Conservation (phyloP, 2,888 invertebrate species). For the Theretra japonica region DNA sequence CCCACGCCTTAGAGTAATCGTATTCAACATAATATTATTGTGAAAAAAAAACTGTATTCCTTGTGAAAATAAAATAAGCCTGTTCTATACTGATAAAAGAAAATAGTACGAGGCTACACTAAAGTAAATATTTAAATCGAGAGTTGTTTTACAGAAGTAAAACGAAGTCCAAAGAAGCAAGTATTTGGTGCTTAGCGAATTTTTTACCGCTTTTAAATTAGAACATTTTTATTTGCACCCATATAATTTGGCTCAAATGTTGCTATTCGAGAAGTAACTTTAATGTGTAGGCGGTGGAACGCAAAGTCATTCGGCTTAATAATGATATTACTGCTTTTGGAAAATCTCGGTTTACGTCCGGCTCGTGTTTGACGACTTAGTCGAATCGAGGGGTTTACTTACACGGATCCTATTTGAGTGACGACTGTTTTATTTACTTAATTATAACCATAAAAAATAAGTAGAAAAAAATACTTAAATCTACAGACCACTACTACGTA, state of each 20-base stretch:
- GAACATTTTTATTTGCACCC: conserved; percentile 26
- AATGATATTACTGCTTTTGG: conserved; percentile 13
- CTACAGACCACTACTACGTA: too few relatives aligned
- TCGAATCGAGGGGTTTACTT: conserved; percentile 3
- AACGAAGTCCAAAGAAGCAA: not conserved
- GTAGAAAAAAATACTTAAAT: too few relatives aligned
- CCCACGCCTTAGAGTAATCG: too few relatives aligned
- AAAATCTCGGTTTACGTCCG: conserved; percentile 33
- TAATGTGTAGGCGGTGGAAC: conserved; percentile 23
- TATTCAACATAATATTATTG: too few relatives aligned
- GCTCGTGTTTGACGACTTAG: conserved; percentile 39
- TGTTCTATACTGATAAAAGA: not conserved
- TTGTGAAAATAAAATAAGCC: not conserved
- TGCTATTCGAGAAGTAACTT: conserved; percentile 14
- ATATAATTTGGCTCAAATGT: conserved; percentile 21
- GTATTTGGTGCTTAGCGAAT: conserved; percentile 15
- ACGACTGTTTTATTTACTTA: not conserved
- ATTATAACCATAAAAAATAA: too few relatives aligned
- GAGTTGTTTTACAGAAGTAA: not conserved
- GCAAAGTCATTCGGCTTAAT: conserved; percentile 25
- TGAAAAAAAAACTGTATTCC: too few relatives aligned
- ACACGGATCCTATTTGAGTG: conserved; percentile 10
- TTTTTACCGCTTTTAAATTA: conserved; percentile 24
- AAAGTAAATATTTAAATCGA: not conserved
- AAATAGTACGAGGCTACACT: not conserved